A percentile compares a stretch with the other conserved stretches of the same genome.
Conservation (phyloP, 2,797 vertebrate genomes). For the Xyrichtys novacula region DNA sequence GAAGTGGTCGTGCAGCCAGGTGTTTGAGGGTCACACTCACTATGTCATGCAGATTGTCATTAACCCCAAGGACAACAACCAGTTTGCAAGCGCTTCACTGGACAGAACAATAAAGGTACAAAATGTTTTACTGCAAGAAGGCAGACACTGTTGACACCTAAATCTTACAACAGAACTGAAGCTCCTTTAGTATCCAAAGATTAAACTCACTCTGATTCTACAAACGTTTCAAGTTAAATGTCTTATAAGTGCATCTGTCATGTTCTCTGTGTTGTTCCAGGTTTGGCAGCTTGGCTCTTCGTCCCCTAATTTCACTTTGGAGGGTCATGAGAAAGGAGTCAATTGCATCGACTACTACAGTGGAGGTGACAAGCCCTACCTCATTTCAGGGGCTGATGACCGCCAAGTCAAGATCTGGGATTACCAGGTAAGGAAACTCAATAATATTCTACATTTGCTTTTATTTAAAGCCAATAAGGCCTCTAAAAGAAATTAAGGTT, state of each 20-base stretch:
- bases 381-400: conserved; percentile 98
- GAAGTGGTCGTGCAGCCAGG: conserved; percentile 98
- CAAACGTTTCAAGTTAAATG: background rate
- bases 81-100: conserved; percentile 97
- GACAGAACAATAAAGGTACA: conserved; percentile 97
- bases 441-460: background rate
- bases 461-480: too few species aligned
- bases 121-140: background rate
- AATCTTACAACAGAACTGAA: background rate
- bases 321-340: conserved; percentile 97
- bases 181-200: background rate
- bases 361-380: conserved; percentile 97
- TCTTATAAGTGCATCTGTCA: background rate
- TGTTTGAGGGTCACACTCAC: conserved; percentile 98
- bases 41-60: conserved; percentile 99
- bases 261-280: conserved; percentile 72
- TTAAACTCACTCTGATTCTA: background rate
- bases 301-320: conserved; percentile 97
- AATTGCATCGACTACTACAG: conserved; percentile 99
- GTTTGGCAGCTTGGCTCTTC: conserved; percentile 99
- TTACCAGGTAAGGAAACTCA: conserved; percentile 89
- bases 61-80: conserved; percentile 99
- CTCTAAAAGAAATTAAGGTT: too few species aligned
- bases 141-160: background rate
- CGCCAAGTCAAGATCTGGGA: conserved; percentile 99